Base-by-base conservation (phyloP, 2,113 vertebrate species). In the Calyptomena viridis region DNA sequence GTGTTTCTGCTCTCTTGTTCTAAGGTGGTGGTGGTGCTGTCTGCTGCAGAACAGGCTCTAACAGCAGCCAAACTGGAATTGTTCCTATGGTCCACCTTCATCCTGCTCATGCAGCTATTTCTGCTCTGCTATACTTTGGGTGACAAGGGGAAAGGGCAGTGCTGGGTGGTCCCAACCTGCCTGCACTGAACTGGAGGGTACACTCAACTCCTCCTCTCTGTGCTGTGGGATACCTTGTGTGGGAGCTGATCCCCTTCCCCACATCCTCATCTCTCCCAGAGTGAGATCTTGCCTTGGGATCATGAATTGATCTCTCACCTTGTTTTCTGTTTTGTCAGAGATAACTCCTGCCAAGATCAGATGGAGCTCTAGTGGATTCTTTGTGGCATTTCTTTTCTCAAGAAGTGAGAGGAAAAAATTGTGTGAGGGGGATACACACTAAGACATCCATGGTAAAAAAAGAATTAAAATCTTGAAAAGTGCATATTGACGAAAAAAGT, bases 241-340 rank as follows among this genome's bases (percentile, higher is more conserved):
- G 16, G 82, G 44, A 83, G 27, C 21, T 25, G 53, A 47, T 73
- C 6, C 37, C 21, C 56, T 53, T 87, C 23, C 66, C 12, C 44
- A 75, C 9, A 27, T 35, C 35, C 18, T 83, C 3, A 0, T 89
- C 22, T 66, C 12, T 81, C 25, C 5, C 33, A 30, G 25, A 44
- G 30, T 1, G 5, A 64, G 23, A 12, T 60, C 49, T 56, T 73
- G 9, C n/a, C 22, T 68, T 1, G 0, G 13, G 9, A 16, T 35
- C n/a, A 6, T 24, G 15, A 25, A 37, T 44, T 1, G 0, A 13
- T 68, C 44, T 82, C 4, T 0, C 35, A 44, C 13, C 7, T 59
- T 37, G 16, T 52, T 89, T 94, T 84, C 13, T 69, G 37, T 9
- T 62, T 62, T 69, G 18, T 63, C 23, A 52, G 69, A 87, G 49